Evolutionary conservation across 2,797 vertebrate species (phyloP).

Genomic region (Syngnathus rostellatus): DNA sequence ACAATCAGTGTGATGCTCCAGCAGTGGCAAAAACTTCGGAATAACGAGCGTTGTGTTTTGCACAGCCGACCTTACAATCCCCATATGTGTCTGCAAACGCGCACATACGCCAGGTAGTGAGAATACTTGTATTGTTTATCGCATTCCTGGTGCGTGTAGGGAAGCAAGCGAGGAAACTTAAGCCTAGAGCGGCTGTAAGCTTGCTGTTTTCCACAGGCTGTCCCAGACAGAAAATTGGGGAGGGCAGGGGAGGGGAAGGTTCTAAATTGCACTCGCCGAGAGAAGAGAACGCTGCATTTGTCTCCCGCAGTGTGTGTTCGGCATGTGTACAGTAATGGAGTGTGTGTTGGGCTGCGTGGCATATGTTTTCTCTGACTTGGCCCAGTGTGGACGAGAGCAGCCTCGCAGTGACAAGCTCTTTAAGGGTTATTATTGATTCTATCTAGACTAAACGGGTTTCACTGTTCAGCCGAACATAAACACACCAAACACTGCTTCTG

Average conservation of each 20-base stretch:
- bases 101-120: conserved; percentile 33
- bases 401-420: conserved; percentile 40
- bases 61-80: conserved; percentile 6
- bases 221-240: conserved; percentile 70
- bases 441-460: conserved; percentile 59
- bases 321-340: conserved; percentile 40
- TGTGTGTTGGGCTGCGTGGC: conserved; percentile 37
- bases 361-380: conserved; percentile 42
- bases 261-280: conserved; percentile 65
- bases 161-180: conserved; percentile 51
- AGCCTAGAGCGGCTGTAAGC: conserved; percentile 37
- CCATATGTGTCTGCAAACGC: conserved; percentile 6
- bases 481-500: conserved; percentile 26
- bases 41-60: conserved; percentile 29
- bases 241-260: conserved; percentile 54
- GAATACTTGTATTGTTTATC: conserved; percentile 63
- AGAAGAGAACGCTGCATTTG: conserved; percentile 65
- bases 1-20: conserved; percentile 23
- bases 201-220: conserved; percentile 46
- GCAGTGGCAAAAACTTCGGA: conserved; percentile 22
- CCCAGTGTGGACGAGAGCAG: conserved; percentile 34
- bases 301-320: conserved; percentile 50
- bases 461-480: conserved; percentile 36
- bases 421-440: conserved; percentile 56
- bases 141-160: conserved; percentile 51